Percentiles rank a stretch among this genome's conserved stretches.
Evolutionary conservation across 2,888 invertebrate species (phyloP).

Genomic region (Crepidodera aurea): DNA sequence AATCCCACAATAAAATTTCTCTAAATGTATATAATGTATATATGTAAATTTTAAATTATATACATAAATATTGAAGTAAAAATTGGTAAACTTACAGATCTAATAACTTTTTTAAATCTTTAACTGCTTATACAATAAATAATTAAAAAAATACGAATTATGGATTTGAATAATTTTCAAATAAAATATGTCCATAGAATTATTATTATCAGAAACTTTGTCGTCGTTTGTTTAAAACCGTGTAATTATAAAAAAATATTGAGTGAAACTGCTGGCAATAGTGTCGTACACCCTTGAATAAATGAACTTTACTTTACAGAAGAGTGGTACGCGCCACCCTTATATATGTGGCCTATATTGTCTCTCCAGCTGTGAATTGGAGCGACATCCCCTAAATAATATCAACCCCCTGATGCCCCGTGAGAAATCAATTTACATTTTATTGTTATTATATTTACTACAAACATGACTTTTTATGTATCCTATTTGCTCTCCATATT

Average conservation of each 20-base stretch:
- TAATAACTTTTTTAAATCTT: no score
- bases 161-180: no score
- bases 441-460: slow-evolving; percentile 61
- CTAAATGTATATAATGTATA: no score
- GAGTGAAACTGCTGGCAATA: not conserved
- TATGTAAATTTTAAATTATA: no score
- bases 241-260: slow-evolving; percentile 4
- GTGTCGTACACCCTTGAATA: slow-evolving; percentile 13
- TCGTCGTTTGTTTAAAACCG: no score
- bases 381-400: slow-evolving; percentile 52
- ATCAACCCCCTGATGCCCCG: slow-evolving; percentile 54
- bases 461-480: slow-evolving; percentile 56
- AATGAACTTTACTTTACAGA: slow-evolving; percentile 10
- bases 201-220: no score
- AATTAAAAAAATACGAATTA: no score
- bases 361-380: slow-evolving; percentile 54
- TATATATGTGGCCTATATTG: slow-evolving; percentile 48
- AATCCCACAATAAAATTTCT: no score
- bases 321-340: slow-evolving; percentile 30
- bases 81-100: no score
- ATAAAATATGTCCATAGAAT: no score
- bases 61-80: no score
- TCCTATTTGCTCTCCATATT: slow-evolving; percentile 49
- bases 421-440: slow-evolving; percentile 61
- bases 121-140: no score